These are phyloP conservation scores for Volucella inanis DNA, from an alignment of 2,888 invertebrate genomes.

Conservation along the genomic window DNA sequence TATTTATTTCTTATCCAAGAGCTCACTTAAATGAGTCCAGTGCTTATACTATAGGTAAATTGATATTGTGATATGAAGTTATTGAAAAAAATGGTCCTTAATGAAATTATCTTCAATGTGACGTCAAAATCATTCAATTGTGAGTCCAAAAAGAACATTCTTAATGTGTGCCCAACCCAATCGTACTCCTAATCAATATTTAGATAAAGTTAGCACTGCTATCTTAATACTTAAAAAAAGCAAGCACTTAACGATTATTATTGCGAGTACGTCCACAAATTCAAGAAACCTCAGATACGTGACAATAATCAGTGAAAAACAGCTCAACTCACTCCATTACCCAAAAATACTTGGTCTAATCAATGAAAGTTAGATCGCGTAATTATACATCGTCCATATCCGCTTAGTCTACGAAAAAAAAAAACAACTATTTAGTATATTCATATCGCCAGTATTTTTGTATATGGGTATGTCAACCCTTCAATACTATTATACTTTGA, in stretches of 20 bases:
- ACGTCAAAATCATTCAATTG: too few relatives aligned
- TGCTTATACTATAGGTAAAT: too few relatives aligned
- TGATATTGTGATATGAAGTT: too few relatives aligned
- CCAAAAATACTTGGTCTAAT: constrained; percentile 25
- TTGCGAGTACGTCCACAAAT: background rate
- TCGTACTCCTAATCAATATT: background rate
- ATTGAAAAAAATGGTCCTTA: too few relatives aligned
- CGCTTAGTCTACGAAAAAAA: constrained; percentile 25
- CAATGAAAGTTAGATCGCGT: constrained; percentile 6
- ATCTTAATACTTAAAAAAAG: constrained; percentile 15
- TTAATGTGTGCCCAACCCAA: too few relatives aligned
- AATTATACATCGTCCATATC: constrained; percentile 33
- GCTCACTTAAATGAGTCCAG: too few relatives aligned
- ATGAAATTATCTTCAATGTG: too few relatives aligned
- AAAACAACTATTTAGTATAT: constrained; percentile 14
- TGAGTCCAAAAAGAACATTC: too few relatives aligned
- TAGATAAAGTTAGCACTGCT: constrained; percentile 11
- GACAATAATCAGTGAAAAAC: constrained; percentile 12
- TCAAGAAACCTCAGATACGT: constrained; percentile 1
- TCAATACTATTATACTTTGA: constrained; percentile 25
- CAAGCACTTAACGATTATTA: background rate
- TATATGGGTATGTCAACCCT: background rate
- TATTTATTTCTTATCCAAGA: too few relatives aligned
- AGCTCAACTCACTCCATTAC: constrained; percentile 6
- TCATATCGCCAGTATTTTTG: background rate